These are phyloP conservation scores for Xestia xanthographa DNA, from an alignment of 2,888 invertebrate species.

Conservation along the genomic window DNA sequence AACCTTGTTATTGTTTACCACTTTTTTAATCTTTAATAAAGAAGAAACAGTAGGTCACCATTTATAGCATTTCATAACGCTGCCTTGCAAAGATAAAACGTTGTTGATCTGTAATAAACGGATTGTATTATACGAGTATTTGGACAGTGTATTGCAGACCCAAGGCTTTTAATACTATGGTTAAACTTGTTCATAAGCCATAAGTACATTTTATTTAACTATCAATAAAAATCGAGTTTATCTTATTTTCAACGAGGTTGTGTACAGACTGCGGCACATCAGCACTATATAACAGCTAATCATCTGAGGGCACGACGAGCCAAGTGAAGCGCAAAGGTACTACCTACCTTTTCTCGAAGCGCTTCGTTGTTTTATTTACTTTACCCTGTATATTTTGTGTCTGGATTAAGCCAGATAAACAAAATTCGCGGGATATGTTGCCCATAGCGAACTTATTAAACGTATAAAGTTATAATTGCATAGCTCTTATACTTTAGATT, in stretches of 20 bases:
- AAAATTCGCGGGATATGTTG: no score
- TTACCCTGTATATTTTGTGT: no score
- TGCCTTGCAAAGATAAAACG: constrained; percentile 10
- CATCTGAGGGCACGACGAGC: no score
- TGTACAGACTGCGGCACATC: neutral
- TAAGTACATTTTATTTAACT: neutral
- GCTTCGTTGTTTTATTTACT: no score
- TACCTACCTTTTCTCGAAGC: no score
- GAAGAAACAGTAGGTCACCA: neutral
- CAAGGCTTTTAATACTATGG: neutral
- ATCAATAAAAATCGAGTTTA: neutral
- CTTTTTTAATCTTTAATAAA: constrained; percentile 13
- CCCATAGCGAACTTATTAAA: no score
- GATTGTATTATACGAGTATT: neutral
- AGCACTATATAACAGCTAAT: no score
- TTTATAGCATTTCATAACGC: constrained; percentile 1
- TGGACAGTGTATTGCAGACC: neutral
- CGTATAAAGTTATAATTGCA: no score
- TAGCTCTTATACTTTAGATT: no score
- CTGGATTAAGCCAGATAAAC: no score
- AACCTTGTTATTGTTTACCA: neutral
- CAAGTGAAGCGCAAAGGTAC: no score
- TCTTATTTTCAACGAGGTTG: neutral
- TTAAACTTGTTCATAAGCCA: neutral
- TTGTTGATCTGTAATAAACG: constrained; percentile 9